A percentile compares a stretch with the other conserved stretches of the same genome.
These are phyloP conservation scores for Cheilosia scutellata DNA, from an alignment of 2,888 invertebrate genomes.

Conservation along the genomic window DNA sequence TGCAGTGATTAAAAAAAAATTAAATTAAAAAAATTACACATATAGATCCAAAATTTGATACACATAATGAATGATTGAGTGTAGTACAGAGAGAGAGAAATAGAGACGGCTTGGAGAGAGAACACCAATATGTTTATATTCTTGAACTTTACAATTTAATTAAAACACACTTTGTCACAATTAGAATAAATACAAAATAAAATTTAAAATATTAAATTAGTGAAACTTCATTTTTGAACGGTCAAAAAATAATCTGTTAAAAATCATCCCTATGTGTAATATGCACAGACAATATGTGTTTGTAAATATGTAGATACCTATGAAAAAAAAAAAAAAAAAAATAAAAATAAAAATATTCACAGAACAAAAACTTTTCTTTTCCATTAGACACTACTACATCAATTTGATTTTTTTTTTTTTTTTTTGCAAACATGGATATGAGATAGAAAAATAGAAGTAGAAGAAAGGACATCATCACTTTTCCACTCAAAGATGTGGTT, in stretches of 20 bases:
- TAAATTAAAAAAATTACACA: constrained; percentile 25
- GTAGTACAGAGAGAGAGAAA: constrained; percentile 68
- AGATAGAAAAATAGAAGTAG: constrained; percentile 19
- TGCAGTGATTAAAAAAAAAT: constrained; percentile 49
- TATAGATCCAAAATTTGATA: constrained; percentile 16
- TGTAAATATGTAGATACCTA: not conserved
- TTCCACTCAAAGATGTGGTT: constrained; percentile 30
- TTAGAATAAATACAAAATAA: not conserved
- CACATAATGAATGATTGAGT: constrained; percentile 65
- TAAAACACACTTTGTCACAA: constrained; percentile 23
- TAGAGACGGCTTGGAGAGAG: constrained; percentile 70
- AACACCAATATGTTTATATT: constrained; percentile 46
- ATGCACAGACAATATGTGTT: constrained; percentile 5
- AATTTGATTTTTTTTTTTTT: constrained; percentile 14
- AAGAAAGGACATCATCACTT: constrained; percentile 47
- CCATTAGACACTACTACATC: constrained; percentile 43
- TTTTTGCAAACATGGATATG: constrained; percentile 3
- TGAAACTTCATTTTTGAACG: too few species aligned
- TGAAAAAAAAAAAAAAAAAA: too few species aligned
- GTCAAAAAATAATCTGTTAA: not conserved
- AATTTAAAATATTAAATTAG: not conserved
- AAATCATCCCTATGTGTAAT: not conserved
- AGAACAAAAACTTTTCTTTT: constrained; percentile 6
- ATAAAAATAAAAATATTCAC: constrained; percentile 13
- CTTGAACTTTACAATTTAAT: not conserved